Evolutionary conservation across 2,888 invertebrate species (phyloP).

Genomic region (Trisateles emortualis): DNA sequence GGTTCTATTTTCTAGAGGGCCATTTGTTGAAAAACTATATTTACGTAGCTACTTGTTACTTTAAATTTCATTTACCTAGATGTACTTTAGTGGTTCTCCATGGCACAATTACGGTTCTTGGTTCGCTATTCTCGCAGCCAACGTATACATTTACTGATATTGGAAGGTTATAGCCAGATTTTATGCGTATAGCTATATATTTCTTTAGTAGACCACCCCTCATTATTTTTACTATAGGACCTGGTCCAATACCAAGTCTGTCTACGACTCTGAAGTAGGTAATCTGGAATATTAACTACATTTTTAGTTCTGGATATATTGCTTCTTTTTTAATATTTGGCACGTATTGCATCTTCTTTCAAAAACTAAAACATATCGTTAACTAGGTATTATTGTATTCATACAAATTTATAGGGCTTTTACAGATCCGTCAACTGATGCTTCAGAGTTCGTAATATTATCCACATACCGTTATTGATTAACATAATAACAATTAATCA

Average conservation of each 20-base stretch:
- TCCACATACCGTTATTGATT: too few species aligned
- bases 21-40: too few species aligned
- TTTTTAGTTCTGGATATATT: not conserved
- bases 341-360: too few species aligned
- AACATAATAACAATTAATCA: too few species aligned
- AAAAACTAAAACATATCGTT: too few species aligned
- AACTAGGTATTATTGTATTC: too few species aligned
- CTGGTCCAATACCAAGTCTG: slow-evolving; percentile 64
- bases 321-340: not conserved
- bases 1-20: too few species aligned
- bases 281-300: slow-evolving; percentile 68
- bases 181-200: slow-evolving; percentile 59
- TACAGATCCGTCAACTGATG: too few species aligned
- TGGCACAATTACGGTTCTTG: not conserved
- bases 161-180: slow-evolving; percentile 63
- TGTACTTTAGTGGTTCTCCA: not conserved
- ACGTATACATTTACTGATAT: slow-evolving; percentile 74
- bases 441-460: too few species aligned
- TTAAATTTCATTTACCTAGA: not conserved
- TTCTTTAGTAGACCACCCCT: slow-evolving; percentile 68
- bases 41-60: not conserved
- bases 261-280: slow-evolving; percentile 72
- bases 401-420: too few species aligned
- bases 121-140: slow-evolving; percentile 63
- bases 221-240: slow-evolving; percentile 60